phyloP scores from a whole-genome alignment of 1,140 invertebrate genomes.

The Lepidurus couesii region DNA sequence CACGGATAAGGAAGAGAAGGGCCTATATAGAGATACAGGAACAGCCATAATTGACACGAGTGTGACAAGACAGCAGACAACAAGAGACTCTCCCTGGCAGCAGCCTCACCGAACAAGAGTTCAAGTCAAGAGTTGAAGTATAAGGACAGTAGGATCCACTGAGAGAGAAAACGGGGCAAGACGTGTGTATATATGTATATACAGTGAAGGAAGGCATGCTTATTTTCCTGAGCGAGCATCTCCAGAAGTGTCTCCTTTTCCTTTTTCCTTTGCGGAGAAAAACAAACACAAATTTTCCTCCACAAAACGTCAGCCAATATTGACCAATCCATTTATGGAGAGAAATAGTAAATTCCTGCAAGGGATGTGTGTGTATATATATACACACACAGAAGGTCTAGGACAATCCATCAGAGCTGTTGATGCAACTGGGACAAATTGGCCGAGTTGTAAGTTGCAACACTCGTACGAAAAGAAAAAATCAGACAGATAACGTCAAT shows the following conservation, averaged over 20 bases:
- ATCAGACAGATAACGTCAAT: background rate
- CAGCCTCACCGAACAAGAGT: background rate
- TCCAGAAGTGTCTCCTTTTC: background rate
- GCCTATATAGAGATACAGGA: background rate
- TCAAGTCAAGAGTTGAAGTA: background rate
- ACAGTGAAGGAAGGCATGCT: slow-evolving; percentile 8
- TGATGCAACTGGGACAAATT: background rate
- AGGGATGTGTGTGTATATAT: background rate
- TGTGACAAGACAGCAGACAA: slow-evolving; percentile 12
- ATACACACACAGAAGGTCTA: background rate
- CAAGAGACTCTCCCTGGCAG: background rate
- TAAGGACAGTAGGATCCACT: background rate
- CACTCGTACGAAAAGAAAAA: background rate
- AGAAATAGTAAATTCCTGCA: background rate
- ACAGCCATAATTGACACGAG: background rate
- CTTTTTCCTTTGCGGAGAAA: background rate
- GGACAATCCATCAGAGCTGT: background rate
- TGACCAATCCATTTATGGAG: slow-evolving; percentile 7
- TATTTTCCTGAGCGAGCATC: background rate
- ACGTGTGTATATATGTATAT: background rate
- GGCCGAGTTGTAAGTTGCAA: background rate
- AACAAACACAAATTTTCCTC: background rate
- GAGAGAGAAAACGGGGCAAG: background rate
- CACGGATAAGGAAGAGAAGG: background rate
- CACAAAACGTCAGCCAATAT: slow-evolving; percentile 7